Base-by-base conservation (phyloP, 2,113 vertebrate genomes). In the Serilophus lunatus region DNA sequence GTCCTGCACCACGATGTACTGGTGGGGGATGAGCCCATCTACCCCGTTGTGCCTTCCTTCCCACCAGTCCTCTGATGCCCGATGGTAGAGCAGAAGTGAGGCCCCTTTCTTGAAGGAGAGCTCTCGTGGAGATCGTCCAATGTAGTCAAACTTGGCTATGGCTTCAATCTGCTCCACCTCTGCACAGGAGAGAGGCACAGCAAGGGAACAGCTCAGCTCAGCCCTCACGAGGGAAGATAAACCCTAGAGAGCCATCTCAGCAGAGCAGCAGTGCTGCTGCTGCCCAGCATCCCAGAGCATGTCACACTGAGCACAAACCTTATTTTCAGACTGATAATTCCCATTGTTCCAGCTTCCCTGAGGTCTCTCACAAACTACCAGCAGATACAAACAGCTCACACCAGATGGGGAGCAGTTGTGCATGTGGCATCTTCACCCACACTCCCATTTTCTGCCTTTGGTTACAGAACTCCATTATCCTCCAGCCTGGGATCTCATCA, bases 1-100 rank as follows among this genome's bases (percentile, higher is more conserved):
- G 98, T 99, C 99, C 93, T 99, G 99, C 50, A 99, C 99, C 44
- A 99, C 99, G 14, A 99, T 99, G 97, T 99, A 99, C 97, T 99
- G 99, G 96, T 99, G 99, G 19, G 99, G 99, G 90, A 99, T 99
- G 93, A 99, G 99, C 26, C 99, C 99, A 2, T 99, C 99, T 82
- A 99, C 98, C 1, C 99, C 99, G 0, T 99, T 99, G 91, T 99
- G 99, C 9, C 99, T 98, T 4, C 99, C 99, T 92, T 99, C 99
- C 99, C 99, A 99, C 99, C 99, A 99, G 97, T 99, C 99, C 59
- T 99, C 99, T 0, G 99, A 99, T 0, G 99, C 99, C 3, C 99
- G 97, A 60, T 99, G 99, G 96, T 99, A 99, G 33, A 99, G 97
- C 60, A 99, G 98, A 24, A 99, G 98, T 0, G 99, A 99, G 10